A percentile compares a stretch with the other conserved stretches of the same genome.
These are phyloP conservation scores for Forbesichthys agassizii DNA, from an alignment of 2,113 vertebrate genomes.

Conservation along the genomic window DNA sequence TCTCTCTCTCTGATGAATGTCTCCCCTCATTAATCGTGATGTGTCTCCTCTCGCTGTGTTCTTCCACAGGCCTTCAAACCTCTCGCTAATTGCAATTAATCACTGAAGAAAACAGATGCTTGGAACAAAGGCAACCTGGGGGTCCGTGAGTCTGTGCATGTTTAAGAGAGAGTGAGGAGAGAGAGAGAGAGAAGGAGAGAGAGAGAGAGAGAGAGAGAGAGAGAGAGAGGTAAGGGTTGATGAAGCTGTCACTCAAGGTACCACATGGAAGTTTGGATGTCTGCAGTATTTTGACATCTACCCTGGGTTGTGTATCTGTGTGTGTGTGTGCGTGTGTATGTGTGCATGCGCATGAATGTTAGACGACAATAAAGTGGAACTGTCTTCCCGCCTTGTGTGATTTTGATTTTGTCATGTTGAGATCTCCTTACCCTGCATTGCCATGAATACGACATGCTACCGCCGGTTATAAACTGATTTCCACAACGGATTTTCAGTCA, in stretches of 20 bases:
- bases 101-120: slow-evolving; percentile 98
- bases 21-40: slow-evolving; percentile 95
- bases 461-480: no score
- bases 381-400: neutral
- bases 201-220: slow-evolving; percentile 33
- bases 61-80: slow-evolving; percentile 95
- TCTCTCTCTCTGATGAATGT: slow-evolving; percentile 80
- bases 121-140: slow-evolving; percentile 88
- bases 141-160: slow-evolving; percentile 64
- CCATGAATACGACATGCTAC: no score
- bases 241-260: slow-evolving; percentile 83
- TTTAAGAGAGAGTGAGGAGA: slow-evolving; percentile 34
- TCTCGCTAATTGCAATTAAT: slow-evolving; percentile 99
- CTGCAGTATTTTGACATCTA: slow-evolving; percentile 39
- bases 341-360: neutral
- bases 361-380: neutral
- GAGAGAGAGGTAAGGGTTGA: slow-evolving; percentile 72
- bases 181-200: slow-evolving; percentile 15
- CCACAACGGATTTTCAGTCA: no score
- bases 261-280: slow-evolving; percentile 43
- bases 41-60: slow-evolving; percentile 92
- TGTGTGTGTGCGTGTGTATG: slow-evolving; percentile 3
- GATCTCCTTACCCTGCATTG: neutral
- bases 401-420: neutral
- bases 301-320: slow-evolving; percentile 27